These are phyloP conservation scores for Burhinus oedicnemus DNA, from an alignment of 2,113 vertebrate species.

Conservation along the genomic window DNA sequence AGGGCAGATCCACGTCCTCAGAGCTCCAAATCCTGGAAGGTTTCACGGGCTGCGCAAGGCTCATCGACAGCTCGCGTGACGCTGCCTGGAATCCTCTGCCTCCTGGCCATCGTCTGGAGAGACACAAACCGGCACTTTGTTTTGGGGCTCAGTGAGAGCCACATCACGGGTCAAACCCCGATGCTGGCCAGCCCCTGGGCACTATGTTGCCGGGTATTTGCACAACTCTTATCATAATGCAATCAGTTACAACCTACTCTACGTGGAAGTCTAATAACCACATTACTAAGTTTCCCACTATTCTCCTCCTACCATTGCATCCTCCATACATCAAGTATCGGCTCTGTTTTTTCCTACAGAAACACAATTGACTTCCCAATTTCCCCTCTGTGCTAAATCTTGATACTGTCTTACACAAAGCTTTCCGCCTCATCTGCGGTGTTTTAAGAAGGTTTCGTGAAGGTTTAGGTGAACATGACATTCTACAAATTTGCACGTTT, in stretches of 20 bases:
- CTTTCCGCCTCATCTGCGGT: accelerated
- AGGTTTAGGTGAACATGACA: not conserved
- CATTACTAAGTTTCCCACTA: not conserved
- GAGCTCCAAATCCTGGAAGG: not conserved
- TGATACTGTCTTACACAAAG: not conserved
- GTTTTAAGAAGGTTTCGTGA: too few relatives aligned
- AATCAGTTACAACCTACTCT: not conserved
- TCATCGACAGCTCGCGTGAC: not conserved
- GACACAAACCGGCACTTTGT: too few relatives aligned
- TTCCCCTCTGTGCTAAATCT: not conserved
- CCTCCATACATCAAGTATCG: not conserved
- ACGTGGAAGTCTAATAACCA: not conserved
- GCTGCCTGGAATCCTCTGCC: not conserved
- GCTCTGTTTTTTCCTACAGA: not conserved
- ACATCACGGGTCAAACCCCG: not conserved
- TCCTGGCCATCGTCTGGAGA: accelerated
- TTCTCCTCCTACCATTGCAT: not conserved
- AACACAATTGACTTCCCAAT: not conserved
- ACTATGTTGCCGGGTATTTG: accelerated
- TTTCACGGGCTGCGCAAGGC: not conserved
- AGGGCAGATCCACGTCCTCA: too few relatives aligned
- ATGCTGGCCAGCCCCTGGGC: not conserved
- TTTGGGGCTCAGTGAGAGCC: not conserved
- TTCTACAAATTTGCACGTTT: not conserved
- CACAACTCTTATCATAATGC: accelerated